Evolutionary conservation across 1,140 invertebrate genomes (phyloP), one percentile per base, ranked within the genome.

Genomic region (Leptonema lineaticorne): DNA sequence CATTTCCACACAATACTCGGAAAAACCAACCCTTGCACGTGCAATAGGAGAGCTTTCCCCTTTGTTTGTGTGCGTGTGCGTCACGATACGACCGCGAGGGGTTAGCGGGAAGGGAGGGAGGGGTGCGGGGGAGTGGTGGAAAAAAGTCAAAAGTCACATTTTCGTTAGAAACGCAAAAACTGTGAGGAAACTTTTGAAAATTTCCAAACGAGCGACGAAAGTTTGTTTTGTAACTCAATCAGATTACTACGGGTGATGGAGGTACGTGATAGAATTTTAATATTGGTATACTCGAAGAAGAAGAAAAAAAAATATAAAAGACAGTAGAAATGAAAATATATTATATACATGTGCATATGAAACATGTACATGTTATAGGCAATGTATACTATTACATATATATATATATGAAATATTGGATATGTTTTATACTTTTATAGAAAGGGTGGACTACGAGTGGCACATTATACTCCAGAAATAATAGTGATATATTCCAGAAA

Each of bases 171-270:
- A 4, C 16, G 50, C 46, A 64, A 67, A 56, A 67, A 65, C n/a
- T 48, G 50, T 67, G 50, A 48, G 64, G 57, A 56, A 67, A 65
- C 66, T 65, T 71, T 28, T 53, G 69, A 58, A 71, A 67, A 53
- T 71, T 68, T 71, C 69, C 45, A 68, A 68, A 68, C 69, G 66
- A 71, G 69, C 63, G 67, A 60, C 48, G 63, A 71, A 68, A 68
- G 69, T 71, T 71, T 71, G 69, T 71, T 71, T 68, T 50, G 65
- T 68, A 68, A 71, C 69, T 71, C 69, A 71, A 71, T 71, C 69
- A 71, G 69, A 71, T 71, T 71, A 68, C 69, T 71, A 18, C 50
- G 65, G n/a, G n/a, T 56, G 69, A 63, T 64, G 16, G 28, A 16
- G 65, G 58, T 27, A 71, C 69, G 69, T 71, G 69, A 68, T 68